Evolutionary conservation across 2,113 vertebrate species (phyloP), one percentile per base, ranked within the genome.

Genomic region (Corythornis vintsioides): DNA sequence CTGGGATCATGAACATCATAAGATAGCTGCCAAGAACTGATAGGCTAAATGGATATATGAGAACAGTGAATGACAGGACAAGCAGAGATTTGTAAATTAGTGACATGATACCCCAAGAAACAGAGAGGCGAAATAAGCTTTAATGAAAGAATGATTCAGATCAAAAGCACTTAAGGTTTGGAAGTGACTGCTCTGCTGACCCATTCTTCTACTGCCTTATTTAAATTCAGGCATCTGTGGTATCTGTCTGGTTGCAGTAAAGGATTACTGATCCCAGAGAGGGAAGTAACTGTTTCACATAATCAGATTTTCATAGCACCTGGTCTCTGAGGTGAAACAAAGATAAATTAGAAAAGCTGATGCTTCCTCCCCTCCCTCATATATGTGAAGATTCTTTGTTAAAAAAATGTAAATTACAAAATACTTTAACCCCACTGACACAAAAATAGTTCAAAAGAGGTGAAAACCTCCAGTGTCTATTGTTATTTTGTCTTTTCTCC

Each of bases 331-430:
- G 43, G 22, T 83, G 65, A 86, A 80, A 52, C 42, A 83, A 72
- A 85, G 26, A 76, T 35, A 69, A 88, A 88, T 85, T 83, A 83
- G 22, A 77, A 94, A 91, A 94, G 3, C 4, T 92, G 28, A 47
- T 91, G 5, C 8, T 70, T 82, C 24, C 7, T 9, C 3, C 13
- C 11, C 21, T 66, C 24, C 15, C 12, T 0, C 4, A 18, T 65
- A 57, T 28, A 14, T 35, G 13, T 75, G 77, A 91, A 77, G 19
- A 52, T 48, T 10, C 13, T n/a, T 4, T 63, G 45, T 59, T 40
- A 40, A 77, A 86, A 90, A 81, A 33, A 38, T 11, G 11, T 33
- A 77, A 20, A 10, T 69, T 43, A 42, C 3, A 40, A 67, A 85
- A 59, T 55, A 26, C 8, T 83, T 75, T 8, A 91, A 22, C 8